Evolutionary conservation across 92 coral and sea anemone species (phyloP).

Genomic region (Palythoa grandis): DNA sequence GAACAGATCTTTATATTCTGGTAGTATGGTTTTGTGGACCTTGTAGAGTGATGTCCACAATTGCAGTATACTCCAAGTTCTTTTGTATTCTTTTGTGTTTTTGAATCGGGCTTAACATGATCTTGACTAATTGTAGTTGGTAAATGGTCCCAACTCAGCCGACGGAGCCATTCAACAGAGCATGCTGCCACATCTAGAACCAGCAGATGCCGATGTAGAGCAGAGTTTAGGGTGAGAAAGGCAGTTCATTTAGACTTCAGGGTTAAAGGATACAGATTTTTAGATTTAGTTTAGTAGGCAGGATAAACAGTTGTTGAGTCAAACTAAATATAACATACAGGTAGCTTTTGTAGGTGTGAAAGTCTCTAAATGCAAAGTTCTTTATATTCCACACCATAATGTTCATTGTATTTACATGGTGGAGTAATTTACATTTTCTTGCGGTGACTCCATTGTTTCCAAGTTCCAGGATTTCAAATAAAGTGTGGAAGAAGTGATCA

Average conservation of each 20-base stretch:
- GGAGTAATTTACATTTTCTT: no score
- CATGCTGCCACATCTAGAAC: constrained; percentile 92
- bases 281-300: background rate
- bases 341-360: background rate
- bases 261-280: constrained; percentile 22
- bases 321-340: constrained; percentile 1
- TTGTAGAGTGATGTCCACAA: background rate
- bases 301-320: no score
- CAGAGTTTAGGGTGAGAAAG: constrained; percentile 83
- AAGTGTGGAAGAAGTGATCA: no score
- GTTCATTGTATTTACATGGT: no score
- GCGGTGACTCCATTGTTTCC: no score
- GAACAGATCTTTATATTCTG: background rate
- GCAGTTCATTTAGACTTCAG: background rate
- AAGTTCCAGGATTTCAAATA: no score
- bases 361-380: background rate
- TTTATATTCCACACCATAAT: background rate
- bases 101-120: background rate
- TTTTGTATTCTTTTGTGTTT: background rate
- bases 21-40: no score
- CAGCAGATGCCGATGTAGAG: constrained; percentile 66
- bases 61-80: background rate
- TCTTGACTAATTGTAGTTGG: background rate
- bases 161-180: constrained; percentile 83
- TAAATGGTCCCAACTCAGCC: constrained; percentile 16